phyloP scores from a whole-genome alignment of 2,888 invertebrate species.

The Epirrita christyi region DNA sequence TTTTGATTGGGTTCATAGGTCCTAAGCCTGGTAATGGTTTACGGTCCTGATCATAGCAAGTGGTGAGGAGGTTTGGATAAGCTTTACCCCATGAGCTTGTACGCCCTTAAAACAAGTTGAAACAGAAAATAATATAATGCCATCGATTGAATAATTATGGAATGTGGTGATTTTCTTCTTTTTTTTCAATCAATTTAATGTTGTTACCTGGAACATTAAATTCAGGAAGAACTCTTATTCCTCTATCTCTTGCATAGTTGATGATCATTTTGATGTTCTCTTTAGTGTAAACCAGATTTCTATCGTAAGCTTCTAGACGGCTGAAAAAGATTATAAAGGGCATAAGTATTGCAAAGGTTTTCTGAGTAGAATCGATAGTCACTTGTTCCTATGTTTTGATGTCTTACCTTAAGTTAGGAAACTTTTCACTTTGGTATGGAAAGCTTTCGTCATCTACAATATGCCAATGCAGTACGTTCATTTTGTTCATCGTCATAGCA shows the following conservation, averaged over 20 bases:
- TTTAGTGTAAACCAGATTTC: constrained; percentile 86
- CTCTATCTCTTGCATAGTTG: constrained; percentile 90
- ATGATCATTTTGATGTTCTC: constrained; percentile 88
- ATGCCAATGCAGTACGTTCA: constrained; percentile 98
- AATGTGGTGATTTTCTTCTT: too few species aligned
- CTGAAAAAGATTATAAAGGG: constrained; percentile 56
- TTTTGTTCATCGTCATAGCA: constrained; percentile 95
- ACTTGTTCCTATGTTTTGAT: background rate
- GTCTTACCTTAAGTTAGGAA: constrained; percentile 89
- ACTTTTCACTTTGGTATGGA: constrained; percentile 92
- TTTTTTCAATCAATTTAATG: too few species aligned
- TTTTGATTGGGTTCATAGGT: constrained; percentile 91
- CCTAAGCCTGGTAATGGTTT: constrained; percentile 85
- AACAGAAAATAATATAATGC: too few species aligned
- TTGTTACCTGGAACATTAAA: constrained; percentile 96
- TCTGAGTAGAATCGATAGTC: too few species aligned
- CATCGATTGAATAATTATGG: too few species aligned
- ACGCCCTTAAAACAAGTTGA: constrained; percentile 75
- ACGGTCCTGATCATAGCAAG: constrained; percentile 84
- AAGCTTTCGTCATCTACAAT: constrained; percentile 97
- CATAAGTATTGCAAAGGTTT: too few species aligned
- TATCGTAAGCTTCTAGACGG: constrained; percentile 88
- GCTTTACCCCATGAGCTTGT: constrained; percentile 94
- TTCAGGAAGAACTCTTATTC: constrained; percentile 95
- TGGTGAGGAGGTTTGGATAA: constrained; percentile 89